Evolutionary conservation across 2,113 vertebrate genomes (phyloP).

Genomic region (Chiloscyllium plagiosum): DNA sequence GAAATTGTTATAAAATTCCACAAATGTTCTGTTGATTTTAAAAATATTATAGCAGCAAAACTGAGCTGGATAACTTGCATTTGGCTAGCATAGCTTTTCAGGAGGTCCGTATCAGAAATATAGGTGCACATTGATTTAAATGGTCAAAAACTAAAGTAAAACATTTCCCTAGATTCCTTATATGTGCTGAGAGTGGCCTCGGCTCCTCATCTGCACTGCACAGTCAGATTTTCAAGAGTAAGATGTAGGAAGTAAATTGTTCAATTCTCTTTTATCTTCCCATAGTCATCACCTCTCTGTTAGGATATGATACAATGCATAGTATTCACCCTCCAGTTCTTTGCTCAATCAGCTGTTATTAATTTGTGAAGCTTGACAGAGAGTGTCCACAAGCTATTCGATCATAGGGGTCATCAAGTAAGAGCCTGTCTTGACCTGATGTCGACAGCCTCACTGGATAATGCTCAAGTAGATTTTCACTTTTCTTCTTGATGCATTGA

Average conservation of each 20-base stretch:
- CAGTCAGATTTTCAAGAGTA: background rate
- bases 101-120: background rate
- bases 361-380: background rate
- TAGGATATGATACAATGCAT: background rate
- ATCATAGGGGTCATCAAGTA: background rate
- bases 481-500: background rate
- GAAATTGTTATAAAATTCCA: background rate
- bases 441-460: background rate
- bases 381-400: background rate
- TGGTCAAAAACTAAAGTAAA: background rate
- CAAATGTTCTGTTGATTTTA: background rate
- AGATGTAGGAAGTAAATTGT: background rate
- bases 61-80: background rate
- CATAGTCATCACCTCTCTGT: background rate
- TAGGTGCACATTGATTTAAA: background rate
- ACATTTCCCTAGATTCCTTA: background rate
- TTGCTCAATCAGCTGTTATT: background rate
- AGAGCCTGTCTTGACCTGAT: background rate
- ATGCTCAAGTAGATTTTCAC: background rate
- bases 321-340: background rate
- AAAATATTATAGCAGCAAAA: background rate
- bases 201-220: background rate
- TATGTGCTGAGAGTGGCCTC: background rate
- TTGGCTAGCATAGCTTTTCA: background rate
- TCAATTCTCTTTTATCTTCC: background rate